Evolutionary conservation across 2,888 invertebrate genomes (phyloP).

Genomic region (Tetrapedia diversipes): DNA sequence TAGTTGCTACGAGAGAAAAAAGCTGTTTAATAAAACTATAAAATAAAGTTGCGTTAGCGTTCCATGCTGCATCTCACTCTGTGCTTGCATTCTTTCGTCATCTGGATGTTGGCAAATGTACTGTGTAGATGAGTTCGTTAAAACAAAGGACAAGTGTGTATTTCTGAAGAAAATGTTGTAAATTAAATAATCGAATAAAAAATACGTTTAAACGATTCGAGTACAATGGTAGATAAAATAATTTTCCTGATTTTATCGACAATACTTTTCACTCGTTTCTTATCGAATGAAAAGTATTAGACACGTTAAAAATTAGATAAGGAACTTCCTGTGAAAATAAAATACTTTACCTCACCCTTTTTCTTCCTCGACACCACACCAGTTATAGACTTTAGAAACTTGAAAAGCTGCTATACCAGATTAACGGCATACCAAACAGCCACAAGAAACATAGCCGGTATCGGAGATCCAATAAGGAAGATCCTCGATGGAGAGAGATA

Average conservation of each 20-base stretch:
- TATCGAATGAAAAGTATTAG: neutral
- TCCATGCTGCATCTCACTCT: neutral
- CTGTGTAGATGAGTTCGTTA: neutral
- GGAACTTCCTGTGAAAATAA: neutral
- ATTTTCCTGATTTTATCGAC: neutral
- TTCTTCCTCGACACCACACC: neutral
- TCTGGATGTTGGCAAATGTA: neutral
- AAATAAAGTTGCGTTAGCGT: neutral
- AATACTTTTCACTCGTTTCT: too few relatives aligned
- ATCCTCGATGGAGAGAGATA: neutral
- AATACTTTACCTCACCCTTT: conserved; percentile 1
- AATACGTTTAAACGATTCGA: neutral
- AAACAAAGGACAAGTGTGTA: too few relatives aligned
- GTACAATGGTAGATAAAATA: neutral
- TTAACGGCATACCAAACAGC: neutral
- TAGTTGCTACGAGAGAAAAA: neutral
- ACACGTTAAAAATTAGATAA: neutral
- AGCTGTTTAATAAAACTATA: neutral
- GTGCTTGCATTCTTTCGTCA: neutral
- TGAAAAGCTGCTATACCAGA: conserved; percentile 11
- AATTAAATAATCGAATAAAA: too few relatives aligned
- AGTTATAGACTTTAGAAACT: neutral
- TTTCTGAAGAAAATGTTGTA: neutral
- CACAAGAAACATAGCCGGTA: neutral
- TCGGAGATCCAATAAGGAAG: neutral